Conservation (phyloP, 2,113 vertebrate species). For the Nothobranchius furzeri region DNA sequence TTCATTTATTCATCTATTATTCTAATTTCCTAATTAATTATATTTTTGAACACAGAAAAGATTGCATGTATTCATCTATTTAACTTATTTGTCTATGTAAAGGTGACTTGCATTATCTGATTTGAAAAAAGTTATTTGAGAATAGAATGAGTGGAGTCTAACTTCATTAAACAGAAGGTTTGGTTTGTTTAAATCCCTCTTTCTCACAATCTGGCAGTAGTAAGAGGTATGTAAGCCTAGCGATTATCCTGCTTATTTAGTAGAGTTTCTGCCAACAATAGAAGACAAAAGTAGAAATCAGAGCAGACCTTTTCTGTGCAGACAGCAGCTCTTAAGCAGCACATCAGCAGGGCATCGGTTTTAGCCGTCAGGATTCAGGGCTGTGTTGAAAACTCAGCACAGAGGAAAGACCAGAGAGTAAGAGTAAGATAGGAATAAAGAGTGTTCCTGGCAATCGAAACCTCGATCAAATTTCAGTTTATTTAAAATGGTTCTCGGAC, state of each 20-base stretch:
- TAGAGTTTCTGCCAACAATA: slow-evolving; percentile 11
- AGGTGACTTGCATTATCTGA: not conserved
- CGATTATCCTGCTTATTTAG: slow-evolving; percentile 20
- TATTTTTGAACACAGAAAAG: too few relatives aligned
- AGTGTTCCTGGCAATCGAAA: slow-evolving; percentile 25
- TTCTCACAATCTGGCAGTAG: slow-evolving; percentile 33
- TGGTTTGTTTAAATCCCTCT: slow-evolving; percentile 39
- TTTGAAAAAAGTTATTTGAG: too few relatives aligned
- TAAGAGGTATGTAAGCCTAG: slow-evolving; percentile 39
- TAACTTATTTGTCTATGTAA: not conserved
- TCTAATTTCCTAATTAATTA: too few relatives aligned
- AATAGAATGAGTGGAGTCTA: too few relatives aligned
- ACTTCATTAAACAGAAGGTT: slow-evolving; percentile 32
- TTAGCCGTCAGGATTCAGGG: slow-evolving; percentile 47
- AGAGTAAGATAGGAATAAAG: slow-evolving; percentile 11
- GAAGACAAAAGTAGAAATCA: slow-evolving; percentile 26
- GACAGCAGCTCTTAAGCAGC: slow-evolving; percentile 35
- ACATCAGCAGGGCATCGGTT: slow-evolving; percentile 47
- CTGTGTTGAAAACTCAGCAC: slow-evolving; percentile 43
- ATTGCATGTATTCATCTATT: not conserved
- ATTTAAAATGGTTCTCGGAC: slow-evolving; percentile 19
- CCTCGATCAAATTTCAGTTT: slow-evolving; percentile 17
- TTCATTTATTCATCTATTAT: too few relatives aligned
- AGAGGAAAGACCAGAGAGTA: slow-evolving; percentile 45
- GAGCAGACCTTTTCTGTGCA: slow-evolving; percentile 22